phyloP scores from a whole-genome alignment of 2,888 invertebrate species.

The Chironomus tentans region DNA sequence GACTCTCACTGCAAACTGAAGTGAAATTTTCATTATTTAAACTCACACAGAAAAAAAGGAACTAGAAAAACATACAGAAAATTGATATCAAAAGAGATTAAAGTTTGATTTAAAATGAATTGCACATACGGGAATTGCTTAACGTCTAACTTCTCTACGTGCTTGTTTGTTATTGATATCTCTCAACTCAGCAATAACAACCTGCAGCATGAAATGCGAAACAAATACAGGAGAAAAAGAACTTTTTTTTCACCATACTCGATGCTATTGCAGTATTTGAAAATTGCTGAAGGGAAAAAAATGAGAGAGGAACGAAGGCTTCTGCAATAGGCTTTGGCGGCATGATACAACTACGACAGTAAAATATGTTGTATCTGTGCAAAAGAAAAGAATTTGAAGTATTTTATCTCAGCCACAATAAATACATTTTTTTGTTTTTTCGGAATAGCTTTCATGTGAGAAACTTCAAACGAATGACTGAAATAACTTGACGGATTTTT shows the following conservation, averaged over 20 bases:
- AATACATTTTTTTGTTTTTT: neutral
- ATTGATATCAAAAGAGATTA: constrained; percentile 1
- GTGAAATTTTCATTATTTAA: no score
- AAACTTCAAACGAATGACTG: no score
- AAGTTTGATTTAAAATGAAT: constrained; percentile 12
- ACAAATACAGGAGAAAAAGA: neutral
- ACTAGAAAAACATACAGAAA: neutral
- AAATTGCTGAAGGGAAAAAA: neutral
- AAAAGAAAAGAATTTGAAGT: neutral
- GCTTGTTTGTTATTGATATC: neutral
- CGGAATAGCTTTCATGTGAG: neutral
- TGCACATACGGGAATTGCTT: neutral
- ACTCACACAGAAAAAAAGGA: no score
- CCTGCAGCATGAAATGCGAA: neutral
- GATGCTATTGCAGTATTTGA: neutral
- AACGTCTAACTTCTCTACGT: neutral
- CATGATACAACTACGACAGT: neutral
- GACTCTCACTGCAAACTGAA: no score
- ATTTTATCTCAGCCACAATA: neutral
- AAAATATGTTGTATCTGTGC: neutral
- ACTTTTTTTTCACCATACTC: neutral
- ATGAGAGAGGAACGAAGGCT: no score
- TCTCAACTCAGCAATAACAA: neutral
- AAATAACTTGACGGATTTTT: no score
- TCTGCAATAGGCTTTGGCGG: neutral